Evolutionary conservation across 2,888 invertebrate genomes (phyloP).

Genomic region (Invenusta paracnida): DNA sequence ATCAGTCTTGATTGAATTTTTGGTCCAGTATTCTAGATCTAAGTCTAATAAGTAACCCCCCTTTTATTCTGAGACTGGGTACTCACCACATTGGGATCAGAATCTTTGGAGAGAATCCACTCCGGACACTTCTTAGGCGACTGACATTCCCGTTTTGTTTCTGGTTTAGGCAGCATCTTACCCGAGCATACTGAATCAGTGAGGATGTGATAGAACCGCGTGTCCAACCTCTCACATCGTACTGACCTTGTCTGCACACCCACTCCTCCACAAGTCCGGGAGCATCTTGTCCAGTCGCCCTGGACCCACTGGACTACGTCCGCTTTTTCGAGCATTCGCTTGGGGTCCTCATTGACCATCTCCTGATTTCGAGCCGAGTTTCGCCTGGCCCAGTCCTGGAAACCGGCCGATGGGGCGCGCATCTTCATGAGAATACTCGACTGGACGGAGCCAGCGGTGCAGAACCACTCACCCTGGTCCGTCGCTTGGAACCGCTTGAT

Average conservation of each 20-base stretch:
- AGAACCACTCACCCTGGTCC: slow-evolving; percentile 30
- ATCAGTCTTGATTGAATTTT: too few species aligned
- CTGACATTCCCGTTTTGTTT: background rate
- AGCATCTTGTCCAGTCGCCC: slow-evolving; percentile 4
- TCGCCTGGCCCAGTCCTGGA: slow-evolving; percentile 15
- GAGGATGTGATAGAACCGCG: slow-evolving; percentile 25
- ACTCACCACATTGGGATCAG: background rate
- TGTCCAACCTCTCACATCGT: background rate
- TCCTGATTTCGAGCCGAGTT: background rate
- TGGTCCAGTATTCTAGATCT: too few species aligned
- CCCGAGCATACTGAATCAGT: slow-evolving; percentile 10
- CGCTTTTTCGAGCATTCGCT: background rate
- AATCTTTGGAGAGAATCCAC: background rate
- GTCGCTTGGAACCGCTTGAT: background rate
- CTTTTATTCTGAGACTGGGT: too few species aligned
- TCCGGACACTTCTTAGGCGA: background rate
- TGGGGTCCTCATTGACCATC: slow-evolving; percentile 20
- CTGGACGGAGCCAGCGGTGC: background rate
- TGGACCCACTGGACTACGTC: slow-evolving; percentile 2
- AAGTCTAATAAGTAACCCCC: too few species aligned
- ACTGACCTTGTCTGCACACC: background rate
- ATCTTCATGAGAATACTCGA: background rate
- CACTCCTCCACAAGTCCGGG: background rate
- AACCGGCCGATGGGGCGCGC: slow-evolving; percentile 14
- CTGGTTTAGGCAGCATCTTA: background rate